These are phyloP conservation scores for Osmerus eperlanus DNA, from an alignment of 2,113 vertebrate genomes.

Conservation along the genomic window DNA sequence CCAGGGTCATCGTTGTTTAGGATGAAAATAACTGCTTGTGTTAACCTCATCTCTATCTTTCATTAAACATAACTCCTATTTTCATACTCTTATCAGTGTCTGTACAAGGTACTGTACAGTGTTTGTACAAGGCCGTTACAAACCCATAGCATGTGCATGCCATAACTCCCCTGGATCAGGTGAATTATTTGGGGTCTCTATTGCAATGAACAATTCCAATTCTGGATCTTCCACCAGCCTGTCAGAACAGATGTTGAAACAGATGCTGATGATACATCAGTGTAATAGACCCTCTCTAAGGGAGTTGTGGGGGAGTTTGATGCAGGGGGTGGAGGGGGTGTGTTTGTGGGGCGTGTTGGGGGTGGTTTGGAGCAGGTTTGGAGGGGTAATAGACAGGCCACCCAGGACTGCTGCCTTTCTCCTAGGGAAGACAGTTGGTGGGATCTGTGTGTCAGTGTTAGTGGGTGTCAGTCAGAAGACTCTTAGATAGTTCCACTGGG, in stretches of 20 bases:
- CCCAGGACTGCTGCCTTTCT: constrained; percentile 36
- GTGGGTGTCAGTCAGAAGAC: constrained; percentile 21
- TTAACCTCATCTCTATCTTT: too few relatives aligned
- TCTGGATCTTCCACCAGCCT: background rate
- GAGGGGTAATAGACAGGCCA: constrained; percentile 44
- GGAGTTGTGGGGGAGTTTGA: background rate
- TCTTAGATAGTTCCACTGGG: constrained; percentile 37
- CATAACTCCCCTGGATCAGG: too few relatives aligned
- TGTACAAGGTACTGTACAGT: too few relatives aligned
- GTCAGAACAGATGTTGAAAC: constrained; percentile 41
- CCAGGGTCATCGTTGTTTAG: background rate
- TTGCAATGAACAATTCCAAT: too few relatives aligned
- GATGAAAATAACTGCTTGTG: too few relatives aligned
- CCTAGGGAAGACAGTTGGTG: constrained; percentile 3
- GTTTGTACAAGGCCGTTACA: too few relatives aligned
- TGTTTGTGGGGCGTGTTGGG: background rate
- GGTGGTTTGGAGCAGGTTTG: background rate
- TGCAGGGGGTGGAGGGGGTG: background rate
- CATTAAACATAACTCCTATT: too few relatives aligned
- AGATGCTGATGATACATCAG: constrained; percentile 42
- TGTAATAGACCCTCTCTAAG: constrained; percentile 28
- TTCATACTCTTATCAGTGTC: too few relatives aligned
- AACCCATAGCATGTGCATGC: too few relatives aligned
- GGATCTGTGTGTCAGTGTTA: constrained; percentile 16
- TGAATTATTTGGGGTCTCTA: too few relatives aligned